Evolutionary conservation across 2,797 vertebrate species (phyloP), one percentile per base, ranked within the genome.

Genomic region (Pagetopsis macropterus): DNA sequence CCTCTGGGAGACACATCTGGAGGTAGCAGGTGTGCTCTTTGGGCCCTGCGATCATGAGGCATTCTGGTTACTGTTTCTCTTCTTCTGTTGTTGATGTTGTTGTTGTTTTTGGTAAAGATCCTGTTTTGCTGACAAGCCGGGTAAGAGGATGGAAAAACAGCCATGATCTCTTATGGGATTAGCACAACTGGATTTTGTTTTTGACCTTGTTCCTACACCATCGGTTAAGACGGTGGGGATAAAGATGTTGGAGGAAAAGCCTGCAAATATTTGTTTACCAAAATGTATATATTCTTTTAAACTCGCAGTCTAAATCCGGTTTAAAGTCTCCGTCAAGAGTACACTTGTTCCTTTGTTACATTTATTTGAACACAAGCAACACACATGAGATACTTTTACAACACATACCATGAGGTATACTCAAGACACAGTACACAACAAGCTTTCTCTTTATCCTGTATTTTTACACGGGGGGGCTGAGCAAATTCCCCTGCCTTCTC

Each of bases 1-100:
- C 54, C 79, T 63, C 57, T 70, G 84, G 85, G 76, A 83, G 88
- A 89, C 88, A 82, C 88, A 91, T 90, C 83, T 88, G 88, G 89
- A 91, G 87, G 82, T 87, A 71, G 82, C 90, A 86, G 88, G 90
- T 89, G 85, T 63, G 37, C 65, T 86, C 81, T 76, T 58, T 88
- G 10, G 61, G 48, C 52, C 41, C 40, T 23, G 65, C 14, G 66
- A 68, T 56, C 62, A 49, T 50, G 27, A 71, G 63, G 46, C 55
- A 16, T 60, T 17, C n/a, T 66, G 61, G 33, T 19, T 19, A 21
- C 43, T 57, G 76, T 59, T 72, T 60, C 41, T 72, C 43, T 58
- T 74, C 65, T 46, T 69, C 50, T 41, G 19, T 9, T 67, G 65
- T 9, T 67, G 65, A 19, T 84, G 67, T 49, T 84, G 21, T 21